Evolutionary conservation across 2,888 invertebrate genomes (phyloP).

Genomic region (Ypsolopha scabrella): DNA sequence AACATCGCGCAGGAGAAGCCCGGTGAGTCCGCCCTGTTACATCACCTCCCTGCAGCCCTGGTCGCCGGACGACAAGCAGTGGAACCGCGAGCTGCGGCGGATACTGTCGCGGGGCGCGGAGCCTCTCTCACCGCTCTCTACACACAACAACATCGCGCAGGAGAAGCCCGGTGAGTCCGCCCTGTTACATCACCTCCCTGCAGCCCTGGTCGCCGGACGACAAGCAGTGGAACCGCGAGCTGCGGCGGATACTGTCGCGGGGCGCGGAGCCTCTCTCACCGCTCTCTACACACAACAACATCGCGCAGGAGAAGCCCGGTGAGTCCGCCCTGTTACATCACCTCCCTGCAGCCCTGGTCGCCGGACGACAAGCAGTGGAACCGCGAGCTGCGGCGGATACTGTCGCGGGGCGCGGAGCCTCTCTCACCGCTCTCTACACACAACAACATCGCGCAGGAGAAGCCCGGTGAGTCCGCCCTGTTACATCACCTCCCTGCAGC

Average conservation of each 20-base stretch:
- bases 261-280: conserved; percentile 39
- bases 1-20: conserved; percentile 1
- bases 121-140: conserved; percentile 24
- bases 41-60: conserved; percentile 75
- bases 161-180: conserved; percentile 4
- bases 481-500: conserved; percentile 70
- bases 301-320: conserved; percentile 5
- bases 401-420: conserved; percentile 44
- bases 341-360: conserved; percentile 73
- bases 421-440: conserved; percentile 17
- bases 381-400: conserved; percentile 32
- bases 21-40: conserved; percentile 1
- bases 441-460: neutral
- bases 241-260: conserved; percentile 38
- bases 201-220: conserved; percentile 68
- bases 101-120: conserved; percentile 41
- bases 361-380: conserved; percentile 32
- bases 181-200: conserved; percentile 65
- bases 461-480: conserved; percentile 4
- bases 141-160: neutral
- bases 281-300: neutral
- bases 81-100: conserved; percentile 37
- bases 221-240: conserved; percentile 28
- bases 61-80: conserved; percentile 36
- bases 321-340: conserved; percentile 36